Conservation (phyloP, 2,797 vertebrate genomes). For the Sebastes taczanowskii region DNA sequence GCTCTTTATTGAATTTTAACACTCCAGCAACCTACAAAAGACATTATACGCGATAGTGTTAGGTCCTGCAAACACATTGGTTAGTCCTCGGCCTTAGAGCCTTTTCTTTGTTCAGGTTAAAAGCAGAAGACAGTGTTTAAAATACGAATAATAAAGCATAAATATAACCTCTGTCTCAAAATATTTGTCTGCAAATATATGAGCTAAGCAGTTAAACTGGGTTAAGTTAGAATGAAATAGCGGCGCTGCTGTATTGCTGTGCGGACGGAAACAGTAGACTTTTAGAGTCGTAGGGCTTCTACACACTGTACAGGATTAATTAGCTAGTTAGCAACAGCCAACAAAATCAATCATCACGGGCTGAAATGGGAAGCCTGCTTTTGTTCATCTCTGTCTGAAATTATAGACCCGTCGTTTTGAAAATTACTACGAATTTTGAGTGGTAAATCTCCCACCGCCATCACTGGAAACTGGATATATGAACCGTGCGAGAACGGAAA, state of each 20-base stretch:
- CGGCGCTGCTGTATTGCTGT: too few species aligned
- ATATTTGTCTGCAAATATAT: not conserved
- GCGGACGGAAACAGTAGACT: too few species aligned
- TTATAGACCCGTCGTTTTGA: not conserved
- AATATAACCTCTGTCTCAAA: not conserved
- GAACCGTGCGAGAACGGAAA: too few species aligned
- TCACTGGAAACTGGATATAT: not conserved
- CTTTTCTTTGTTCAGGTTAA: not conserved
- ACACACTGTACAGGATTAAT: not conserved
- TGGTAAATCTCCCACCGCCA: not conserved
- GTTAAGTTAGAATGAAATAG: too few species aligned
- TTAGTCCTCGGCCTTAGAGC: not conserved
- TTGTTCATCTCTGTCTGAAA: not conserved
- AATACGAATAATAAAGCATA: not conserved
- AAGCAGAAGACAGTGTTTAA: not conserved
- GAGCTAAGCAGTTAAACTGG: not conserved
- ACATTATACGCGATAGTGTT: not conserved
- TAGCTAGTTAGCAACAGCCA: too few species aligned
- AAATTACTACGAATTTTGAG: not conserved
- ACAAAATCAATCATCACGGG: not conserved
- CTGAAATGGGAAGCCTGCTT: not conserved
- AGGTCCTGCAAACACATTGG: not conserved
- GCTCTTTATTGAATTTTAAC: too few species aligned
- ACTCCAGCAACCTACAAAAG: not conserved
- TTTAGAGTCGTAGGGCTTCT: not conserved